Evolutionary conservation across 2,113 vertebrate genomes (phyloP).

Genomic region (Rhinolophus ferrumequinum): DNA sequence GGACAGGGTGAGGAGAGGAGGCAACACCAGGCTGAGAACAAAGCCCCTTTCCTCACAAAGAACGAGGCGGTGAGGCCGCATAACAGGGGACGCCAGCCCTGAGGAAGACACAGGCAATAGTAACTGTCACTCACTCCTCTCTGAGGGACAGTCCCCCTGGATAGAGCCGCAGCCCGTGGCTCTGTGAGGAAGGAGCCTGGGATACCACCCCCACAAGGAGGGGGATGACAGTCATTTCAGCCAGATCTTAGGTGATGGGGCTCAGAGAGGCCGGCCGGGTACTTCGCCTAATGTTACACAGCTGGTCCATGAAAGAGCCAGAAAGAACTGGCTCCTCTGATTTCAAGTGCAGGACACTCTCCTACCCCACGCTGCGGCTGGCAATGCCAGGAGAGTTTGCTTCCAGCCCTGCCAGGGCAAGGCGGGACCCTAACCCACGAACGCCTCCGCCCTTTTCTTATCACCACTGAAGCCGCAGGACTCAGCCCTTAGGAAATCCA

Average conservation of each 20-base stretch:
- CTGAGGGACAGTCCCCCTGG: background rate
- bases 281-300: background rate
- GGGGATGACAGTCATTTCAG: background rate
- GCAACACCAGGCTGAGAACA: too few species aligned
- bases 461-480: background rate
- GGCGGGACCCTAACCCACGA: background rate
- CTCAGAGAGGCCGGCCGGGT: background rate
- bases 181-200: background rate
- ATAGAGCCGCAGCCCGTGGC: background rate
- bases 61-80: too few species aligned
- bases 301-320: background rate
- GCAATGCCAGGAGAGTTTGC: background rate
- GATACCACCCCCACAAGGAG: background rate
- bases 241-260: background rate
- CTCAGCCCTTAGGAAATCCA: accelerated
- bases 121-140: background rate
- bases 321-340: background rate
- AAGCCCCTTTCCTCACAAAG: background rate
- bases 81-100: background rate
- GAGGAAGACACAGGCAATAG: background rate
- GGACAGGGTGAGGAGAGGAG: background rate
- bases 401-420: too few species aligned
- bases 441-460: background rate
- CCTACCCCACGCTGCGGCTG: accelerated
- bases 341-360: background rate